Conservation (phyloP, 2,888 invertebrate genomes). For the Alviniconcha strummeri region DNA sequence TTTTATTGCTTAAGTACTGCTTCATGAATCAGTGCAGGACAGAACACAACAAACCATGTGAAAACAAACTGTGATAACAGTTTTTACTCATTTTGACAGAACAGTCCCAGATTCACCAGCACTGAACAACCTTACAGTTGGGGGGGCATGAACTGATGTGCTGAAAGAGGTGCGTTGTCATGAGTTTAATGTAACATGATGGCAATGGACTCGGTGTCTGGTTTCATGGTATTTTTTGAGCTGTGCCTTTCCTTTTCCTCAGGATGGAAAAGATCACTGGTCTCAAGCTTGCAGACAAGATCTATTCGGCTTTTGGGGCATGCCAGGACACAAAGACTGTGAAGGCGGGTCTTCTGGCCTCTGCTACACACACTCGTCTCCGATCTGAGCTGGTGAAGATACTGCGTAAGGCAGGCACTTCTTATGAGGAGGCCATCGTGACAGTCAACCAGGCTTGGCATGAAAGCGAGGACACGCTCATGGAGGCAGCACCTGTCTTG, state of each 20-base stretch:
- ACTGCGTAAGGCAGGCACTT: slow-evolving; percentile 66
- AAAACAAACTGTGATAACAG: too few species aligned
- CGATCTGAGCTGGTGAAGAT: slow-evolving; percentile 67
- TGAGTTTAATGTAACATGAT: too few species aligned
- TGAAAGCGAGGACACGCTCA: slow-evolving; percentile 39
- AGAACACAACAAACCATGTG: too few species aligned
- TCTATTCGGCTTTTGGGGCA: slow-evolving; percentile 71
- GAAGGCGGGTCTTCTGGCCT: slow-evolving; percentile 68
- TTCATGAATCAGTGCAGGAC: too few species aligned
- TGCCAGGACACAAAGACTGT: slow-evolving; percentile 62
- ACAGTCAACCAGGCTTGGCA: slow-evolving; percentile 51
- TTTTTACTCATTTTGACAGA: too few species aligned
- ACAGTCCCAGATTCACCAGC: too few species aligned
- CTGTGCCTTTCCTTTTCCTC: slow-evolving; percentile 10
- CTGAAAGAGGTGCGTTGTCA: too few species aligned
- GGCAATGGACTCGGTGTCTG: too few species aligned
- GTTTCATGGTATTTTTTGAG: too few species aligned
- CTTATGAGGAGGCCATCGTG: slow-evolving; percentile 60
- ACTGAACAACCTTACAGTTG: too few species aligned
- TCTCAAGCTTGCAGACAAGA: slow-evolving; percentile 62
- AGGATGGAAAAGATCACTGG: slow-evolving; percentile 72
- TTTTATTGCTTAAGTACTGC: too few species aligned
- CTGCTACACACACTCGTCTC: slow-evolving; percentile 70
- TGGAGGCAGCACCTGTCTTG: slow-evolving; percentile 44
- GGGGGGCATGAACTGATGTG: too few species aligned